Conservation (phyloP, 2,113 vertebrate genomes). For the Datnioides undecimradiatus region DNA sequence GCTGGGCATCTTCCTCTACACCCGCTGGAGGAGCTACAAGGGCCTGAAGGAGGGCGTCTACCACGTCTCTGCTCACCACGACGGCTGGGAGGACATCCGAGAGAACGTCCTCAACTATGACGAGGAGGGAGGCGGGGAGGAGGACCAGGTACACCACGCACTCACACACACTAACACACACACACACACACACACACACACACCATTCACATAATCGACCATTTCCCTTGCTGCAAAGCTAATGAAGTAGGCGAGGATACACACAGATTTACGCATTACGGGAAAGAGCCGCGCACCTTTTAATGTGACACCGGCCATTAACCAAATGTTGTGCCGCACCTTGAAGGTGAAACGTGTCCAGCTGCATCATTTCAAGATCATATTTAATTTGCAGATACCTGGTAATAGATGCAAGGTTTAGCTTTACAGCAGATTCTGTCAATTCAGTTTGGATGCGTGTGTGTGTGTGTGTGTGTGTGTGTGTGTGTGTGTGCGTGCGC, state of each 20-base stretch:
- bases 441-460: conserved; percentile 44
- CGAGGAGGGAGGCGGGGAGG: conserved; percentile 91
- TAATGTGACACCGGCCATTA: background rate
- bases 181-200: background rate
- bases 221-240: background rate
- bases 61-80: conserved; percentile 82
- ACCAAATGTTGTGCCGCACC: background rate
- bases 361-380: background rate
- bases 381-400: conserved; percentile 15
- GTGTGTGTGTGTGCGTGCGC: background rate
- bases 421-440: conserved; percentile 32
- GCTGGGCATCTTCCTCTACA: conserved; percentile 86
- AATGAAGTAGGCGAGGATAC: background rate
- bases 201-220: background rate
- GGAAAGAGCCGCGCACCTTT: background rate
- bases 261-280: background rate
- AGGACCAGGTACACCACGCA: conserved; percentile 87
- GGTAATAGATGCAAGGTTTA: background rate
- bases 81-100: conserved; percentile 90
- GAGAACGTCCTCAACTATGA: conserved; percentile 93
- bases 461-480: conserved; percentile 5
- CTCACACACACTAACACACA: background rate
- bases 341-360: conserved; percentile 6
- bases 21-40: conserved; percentile 85
- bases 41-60: conserved; percentile 84